These are phyloP conservation scores for Tetraneura akinire DNA, from an alignment of 1,140 invertebrate genomes.

Conservation along the genomic window DNA sequence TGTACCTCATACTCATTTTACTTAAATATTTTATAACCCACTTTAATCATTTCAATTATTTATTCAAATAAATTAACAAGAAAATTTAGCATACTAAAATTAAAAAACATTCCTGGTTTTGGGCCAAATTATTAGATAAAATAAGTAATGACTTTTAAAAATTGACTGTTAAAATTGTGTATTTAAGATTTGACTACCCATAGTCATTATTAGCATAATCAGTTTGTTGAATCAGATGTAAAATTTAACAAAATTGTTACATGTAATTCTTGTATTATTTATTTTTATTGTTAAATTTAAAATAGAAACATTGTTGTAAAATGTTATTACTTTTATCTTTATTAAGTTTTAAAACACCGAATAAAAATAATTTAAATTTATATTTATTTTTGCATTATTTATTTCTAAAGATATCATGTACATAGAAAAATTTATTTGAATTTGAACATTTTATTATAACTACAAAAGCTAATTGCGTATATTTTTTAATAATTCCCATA, in stretches of 20 bases:
- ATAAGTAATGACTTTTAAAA: slow-evolving; percentile 18
- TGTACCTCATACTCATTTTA: slow-evolving; percentile 16
- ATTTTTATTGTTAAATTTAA: slow-evolving; percentile 46
- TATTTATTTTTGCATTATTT: neutral
- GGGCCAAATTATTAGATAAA: slow-evolving; percentile 31
- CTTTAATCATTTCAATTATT: slow-evolving; percentile 16
- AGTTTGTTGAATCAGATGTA: slow-evolving; percentile 9
- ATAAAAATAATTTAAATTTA: slow-evolving; percentile 32
- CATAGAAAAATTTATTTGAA: too few relatives aligned
- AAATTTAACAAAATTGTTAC: slow-evolving; percentile 36
- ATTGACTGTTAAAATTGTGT: slow-evolving; percentile 2
- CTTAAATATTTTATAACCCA: slow-evolving; percentile 31
- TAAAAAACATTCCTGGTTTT: slow-evolving; percentile 46
- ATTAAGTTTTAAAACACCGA: slow-evolving; percentile 38
- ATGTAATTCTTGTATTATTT: slow-evolving; percentile 35
- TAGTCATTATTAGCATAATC: slow-evolving; percentile 11
- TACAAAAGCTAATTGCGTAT: too few relatives aligned
- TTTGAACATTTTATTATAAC: too few relatives aligned
- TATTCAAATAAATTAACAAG: slow-evolving; percentile 27
- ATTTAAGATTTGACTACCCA: slow-evolving; percentile 24
- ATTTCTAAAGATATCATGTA: too few relatives aligned
- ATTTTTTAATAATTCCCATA: too few relatives aligned
- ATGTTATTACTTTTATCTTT: slow-evolving; percentile 39
- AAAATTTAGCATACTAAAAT: neutral
- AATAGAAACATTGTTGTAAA: slow-evolving; percentile 42